Evolutionary conservation across 1,140 invertebrate species (phyloP).

Genomic region (Orchesella cincta): DNA sequence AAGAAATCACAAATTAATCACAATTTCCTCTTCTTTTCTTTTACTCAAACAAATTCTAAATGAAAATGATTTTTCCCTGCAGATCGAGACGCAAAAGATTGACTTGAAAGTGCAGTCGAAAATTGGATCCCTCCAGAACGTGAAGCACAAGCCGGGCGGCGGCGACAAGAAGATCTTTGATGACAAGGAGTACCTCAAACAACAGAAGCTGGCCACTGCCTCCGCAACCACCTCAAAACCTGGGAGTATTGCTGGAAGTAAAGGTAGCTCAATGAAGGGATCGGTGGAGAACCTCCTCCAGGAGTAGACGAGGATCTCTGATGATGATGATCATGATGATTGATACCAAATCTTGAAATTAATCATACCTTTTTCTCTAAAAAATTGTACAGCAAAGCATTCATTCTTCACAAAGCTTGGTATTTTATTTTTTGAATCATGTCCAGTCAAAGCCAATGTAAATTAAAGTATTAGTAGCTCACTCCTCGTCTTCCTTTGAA

Average conservation of each 20-base stretch:
- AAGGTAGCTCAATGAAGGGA: constrained; percentile 16
- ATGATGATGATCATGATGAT: too few species aligned
- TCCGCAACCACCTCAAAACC: background rate
- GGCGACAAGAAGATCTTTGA: constrained; percentile 92
- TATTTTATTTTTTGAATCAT: too few species aligned
- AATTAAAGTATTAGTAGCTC: too few species aligned
- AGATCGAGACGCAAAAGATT: constrained; percentile 55
- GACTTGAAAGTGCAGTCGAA: constrained; percentile 60
- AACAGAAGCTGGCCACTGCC: constrained; percentile 57
- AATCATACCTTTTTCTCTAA: too few species aligned
- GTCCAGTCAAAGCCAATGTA: too few species aligned
- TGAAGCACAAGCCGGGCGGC: constrained; percentile 89
- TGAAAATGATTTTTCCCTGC: constrained; percentile 3
- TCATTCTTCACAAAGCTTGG: too few species aligned
- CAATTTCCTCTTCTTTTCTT: background rate
- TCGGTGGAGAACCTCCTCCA: background rate
- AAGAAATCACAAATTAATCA: background rate
- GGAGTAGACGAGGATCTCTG: too few species aligned
- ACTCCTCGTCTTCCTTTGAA: too few species aligned
- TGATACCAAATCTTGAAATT: too few species aligned
- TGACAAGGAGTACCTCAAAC: constrained; percentile 88
- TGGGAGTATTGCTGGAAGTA: background rate
- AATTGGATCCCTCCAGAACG: constrained; percentile 88
- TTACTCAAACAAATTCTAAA: background rate
- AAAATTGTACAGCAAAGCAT: too few species aligned